Evolutionary conservation across 2,113 vertebrate species (phyloP).

Genomic region (Pundamilia nyererei): DNA sequence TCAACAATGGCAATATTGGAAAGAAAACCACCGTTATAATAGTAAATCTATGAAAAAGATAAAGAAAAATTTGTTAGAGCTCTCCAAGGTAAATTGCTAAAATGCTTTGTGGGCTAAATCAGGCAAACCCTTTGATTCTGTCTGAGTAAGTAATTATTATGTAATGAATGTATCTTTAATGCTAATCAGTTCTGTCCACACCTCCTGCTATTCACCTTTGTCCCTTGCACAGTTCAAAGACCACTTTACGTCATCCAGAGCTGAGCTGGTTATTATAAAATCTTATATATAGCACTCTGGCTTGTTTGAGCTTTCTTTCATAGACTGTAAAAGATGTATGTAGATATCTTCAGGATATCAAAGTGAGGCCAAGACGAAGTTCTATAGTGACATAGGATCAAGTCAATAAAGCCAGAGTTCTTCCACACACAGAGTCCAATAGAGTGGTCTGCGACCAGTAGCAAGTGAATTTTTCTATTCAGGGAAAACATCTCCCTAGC

Average conservation of each 20-base stretch:
- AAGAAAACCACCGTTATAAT: neutral
- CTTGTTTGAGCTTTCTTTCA: neutral
- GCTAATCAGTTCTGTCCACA: neutral
- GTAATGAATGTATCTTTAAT: neutral
- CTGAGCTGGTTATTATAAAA: neutral
- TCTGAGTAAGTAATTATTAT: neutral
- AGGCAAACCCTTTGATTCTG: neutral
- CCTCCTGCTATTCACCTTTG: neutral
- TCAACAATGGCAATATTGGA: neutral
- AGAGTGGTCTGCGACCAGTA: neutral
- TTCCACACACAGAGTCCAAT: neutral
- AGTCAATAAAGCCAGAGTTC: neutral
- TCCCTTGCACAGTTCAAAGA: neutral
- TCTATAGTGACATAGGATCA: neutral
- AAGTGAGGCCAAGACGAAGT: rapidly evolving
- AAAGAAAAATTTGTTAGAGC: neutral
- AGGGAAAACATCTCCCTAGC: neutral
- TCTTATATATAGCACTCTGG: neutral
- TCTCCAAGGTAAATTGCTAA: neutral
- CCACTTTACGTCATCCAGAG: neutral
- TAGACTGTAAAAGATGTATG: neutral
- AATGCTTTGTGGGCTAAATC: neutral
- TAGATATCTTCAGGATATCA: neutral
- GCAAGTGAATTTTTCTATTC: neutral
- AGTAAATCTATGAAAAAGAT: neutral